Percentiles rank a stretch among this genome's conserved stretches.
Conservation (phyloP, 2,113 vertebrate genomes). For the Dasyurus viverrinus region DNA sequence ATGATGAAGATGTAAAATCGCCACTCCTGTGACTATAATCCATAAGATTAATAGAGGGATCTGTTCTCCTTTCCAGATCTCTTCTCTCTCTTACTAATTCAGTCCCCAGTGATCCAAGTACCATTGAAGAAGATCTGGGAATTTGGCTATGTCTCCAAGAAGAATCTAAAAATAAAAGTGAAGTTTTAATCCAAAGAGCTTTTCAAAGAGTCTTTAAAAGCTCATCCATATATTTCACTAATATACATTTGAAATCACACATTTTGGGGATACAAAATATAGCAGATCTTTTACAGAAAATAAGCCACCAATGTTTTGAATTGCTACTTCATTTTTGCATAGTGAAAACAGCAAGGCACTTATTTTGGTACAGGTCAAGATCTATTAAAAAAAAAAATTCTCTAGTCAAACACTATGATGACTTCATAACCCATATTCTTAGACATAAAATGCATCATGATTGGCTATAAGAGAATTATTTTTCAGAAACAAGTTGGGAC, state of each 20-base stretch:
- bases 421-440: neutral
- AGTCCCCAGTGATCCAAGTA: constrained; percentile 88
- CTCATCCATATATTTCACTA: neutral
- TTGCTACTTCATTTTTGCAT: neutral
- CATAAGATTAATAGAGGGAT: constrained; percentile 83
- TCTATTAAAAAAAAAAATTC: neutral
- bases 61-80: constrained; percentile 87
- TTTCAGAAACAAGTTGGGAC: neutral
- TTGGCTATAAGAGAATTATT: neutral
- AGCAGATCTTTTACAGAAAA: constrained; percentile 19
- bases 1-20: constrained; percentile 86
- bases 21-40: constrained; percentile 87
- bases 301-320: neutral
- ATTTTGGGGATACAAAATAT: neutral
- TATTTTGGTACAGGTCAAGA: neutral
- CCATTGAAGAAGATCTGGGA: constrained; percentile 88
- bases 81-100: constrained; percentile 84
- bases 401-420: neutral
- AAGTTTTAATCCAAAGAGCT: constrained; percentile 64
- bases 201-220: constrained; percentile 30
- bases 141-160: constrained; percentile 90
- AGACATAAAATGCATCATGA: neutral
- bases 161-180: constrained; percentile 84
- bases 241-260: neutral
- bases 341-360: neutral